These are phyloP conservation scores for Formicarius rufipectus DNA, from an alignment of 2,113 vertebrate species.

Conservation along the genomic window DNA sequence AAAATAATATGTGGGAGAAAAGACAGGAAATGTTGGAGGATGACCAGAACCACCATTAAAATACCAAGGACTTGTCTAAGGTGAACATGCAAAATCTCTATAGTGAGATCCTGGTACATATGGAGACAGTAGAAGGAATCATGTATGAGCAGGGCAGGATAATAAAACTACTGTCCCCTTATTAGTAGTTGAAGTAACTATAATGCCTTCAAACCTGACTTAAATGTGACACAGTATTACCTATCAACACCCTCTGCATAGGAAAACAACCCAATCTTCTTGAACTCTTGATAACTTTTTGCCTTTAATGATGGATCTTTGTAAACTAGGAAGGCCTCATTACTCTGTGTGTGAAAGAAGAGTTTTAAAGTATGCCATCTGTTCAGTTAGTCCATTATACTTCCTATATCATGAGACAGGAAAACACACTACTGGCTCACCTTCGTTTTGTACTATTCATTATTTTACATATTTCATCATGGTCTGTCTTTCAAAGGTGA, in stretches of 20 bases:
- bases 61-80: not conserved
- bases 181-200: not conserved
- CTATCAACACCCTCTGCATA: not conserved
- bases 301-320: not conserved
- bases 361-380: not conserved
- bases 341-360: not conserved
- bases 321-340: not conserved
- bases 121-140: not conserved
- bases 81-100: rapidly evolving
- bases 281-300: not conserved
- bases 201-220: not conserved
- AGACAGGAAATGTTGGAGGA: not conserved
- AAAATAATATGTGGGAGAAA: not conserved
- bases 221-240: not conserved
- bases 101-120: not conserved
- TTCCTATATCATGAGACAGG: not conserved
- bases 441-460: not conserved
- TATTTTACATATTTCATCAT: not conserved
- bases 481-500: not conserved
- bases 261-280: not conserved
- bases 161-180: not conserved
- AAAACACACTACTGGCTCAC: not conserved
- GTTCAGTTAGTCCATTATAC: not conserved
- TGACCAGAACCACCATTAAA: not conserved
- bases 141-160: rapidly evolving